phyloP scores from a whole-genome alignment of 2,113 vertebrate genomes.

The Sinocyclocheilus rhinocerous region DNA sequence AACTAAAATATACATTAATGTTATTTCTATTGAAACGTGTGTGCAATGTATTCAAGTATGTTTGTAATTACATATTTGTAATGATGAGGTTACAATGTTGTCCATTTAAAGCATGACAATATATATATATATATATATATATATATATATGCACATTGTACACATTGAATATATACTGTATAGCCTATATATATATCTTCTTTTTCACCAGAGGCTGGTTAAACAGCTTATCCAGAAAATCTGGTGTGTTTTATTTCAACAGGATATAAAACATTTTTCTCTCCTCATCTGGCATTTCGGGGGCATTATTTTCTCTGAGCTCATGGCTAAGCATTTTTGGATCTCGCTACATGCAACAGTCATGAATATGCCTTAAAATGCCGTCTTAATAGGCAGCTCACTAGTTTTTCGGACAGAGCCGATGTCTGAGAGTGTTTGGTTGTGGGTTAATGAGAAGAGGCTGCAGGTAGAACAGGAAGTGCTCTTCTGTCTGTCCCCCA shows the following conservation, averaged over 20 bases:
- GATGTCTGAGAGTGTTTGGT: conserved; percentile 10
- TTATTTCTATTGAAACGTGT: no score
- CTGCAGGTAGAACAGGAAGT: conserved; percentile 15
- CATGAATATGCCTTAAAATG: not conserved
- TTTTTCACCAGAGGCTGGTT: not conserved
- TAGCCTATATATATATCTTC: not conserved
- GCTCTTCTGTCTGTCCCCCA: conserved; percentile 42
- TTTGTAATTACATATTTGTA: no score
- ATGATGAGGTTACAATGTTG: no score
- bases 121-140: no score
- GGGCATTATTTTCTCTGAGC: not conserved
- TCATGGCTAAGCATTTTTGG: not conserved
- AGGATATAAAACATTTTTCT: not conserved
- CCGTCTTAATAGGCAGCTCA: no score
- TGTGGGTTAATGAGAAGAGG: conserved; percentile 56
- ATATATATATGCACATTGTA: no score
- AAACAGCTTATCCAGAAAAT: not conserved
- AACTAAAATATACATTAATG: no score
- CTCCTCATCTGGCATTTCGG: not conserved
- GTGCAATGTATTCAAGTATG: no score
- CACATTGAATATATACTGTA: no score
- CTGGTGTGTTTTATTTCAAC: not conserved
- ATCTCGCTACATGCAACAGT: not conserved
- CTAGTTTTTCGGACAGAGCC: no score
- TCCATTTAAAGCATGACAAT: no score